Base-by-base conservation (phyloP, 1,140 invertebrate species). In the Drosophila orosa region DNA sequence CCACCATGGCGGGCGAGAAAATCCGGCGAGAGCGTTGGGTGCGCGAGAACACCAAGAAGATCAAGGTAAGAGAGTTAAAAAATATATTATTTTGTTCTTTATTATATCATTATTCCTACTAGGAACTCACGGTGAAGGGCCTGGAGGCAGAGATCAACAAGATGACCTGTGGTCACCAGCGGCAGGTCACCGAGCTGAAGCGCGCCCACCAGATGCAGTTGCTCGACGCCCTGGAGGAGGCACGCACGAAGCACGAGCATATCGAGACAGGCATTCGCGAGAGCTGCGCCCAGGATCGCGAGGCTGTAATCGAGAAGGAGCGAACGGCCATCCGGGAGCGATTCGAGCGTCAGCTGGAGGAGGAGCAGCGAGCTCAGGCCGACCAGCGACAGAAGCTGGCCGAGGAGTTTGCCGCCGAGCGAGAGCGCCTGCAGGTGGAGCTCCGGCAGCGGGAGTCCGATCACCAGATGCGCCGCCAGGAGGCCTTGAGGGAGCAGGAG, bases 51-150 rank as follows among this genome's bases (percentile, higher is more conserved):
- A 95, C 95, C 0, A 94, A 95, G 66, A 95, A 95, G 91, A 95
- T 96, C 65, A 95, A 95, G 92, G 94, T 95, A 60, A 13, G 1
- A 1, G 57, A 17, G 33, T 0, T 7, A 9, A 10, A 9, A 24
- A n/a, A 1, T 19, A 24, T 1, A 33, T 7, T 5, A 17, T 15
- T 55, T 31, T 24, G 0, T n/a, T 1, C 9, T 27, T 29, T 29
- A 48, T 7, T 29, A 1, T 7, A 2, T 5, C 3, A 0, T 15
- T 9, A 19, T 15, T 22, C 9, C 19, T n/a, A n/a, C 0, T 35
- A 95, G 94, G 95, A 96, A 84, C 92, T 95, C 78, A 96, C 95
- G 0, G 95, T 96, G 1, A 95, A 95, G 83, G 95, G 95, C 9
- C 87, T 96, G n/a, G 95, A 96, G 82, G 94, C 95, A 3, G 95